These are phyloP conservation scores for Drosophila mayri DNA, from an alignment of 1,140 invertebrate genomes.

Conservation along the genomic window DNA sequence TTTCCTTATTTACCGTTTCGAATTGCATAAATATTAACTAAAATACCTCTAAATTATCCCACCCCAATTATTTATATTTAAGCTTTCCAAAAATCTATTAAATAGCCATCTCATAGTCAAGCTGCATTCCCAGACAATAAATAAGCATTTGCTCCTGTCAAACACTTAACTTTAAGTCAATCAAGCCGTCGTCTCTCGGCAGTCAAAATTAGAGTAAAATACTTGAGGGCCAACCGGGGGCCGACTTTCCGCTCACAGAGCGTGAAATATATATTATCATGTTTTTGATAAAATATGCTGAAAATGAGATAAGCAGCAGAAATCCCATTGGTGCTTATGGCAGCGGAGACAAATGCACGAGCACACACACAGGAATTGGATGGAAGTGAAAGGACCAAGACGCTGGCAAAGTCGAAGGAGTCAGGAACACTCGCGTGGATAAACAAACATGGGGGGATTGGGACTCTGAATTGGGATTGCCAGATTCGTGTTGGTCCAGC, in stretches of 20 bases:
- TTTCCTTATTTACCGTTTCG: no score
- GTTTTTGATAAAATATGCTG: constrained; percentile 80
- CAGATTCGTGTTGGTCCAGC: constrained; percentile 47
- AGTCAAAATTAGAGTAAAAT: constrained; percentile 60
- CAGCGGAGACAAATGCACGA: constrained; percentile 51
- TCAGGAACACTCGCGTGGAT: constrained; percentile 40
- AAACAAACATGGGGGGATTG: constrained; percentile 54
- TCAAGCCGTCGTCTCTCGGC: constrained; percentile 46
- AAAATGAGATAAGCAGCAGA: constrained; percentile 79
- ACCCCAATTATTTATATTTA: not conserved
- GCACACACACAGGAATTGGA: constrained; percentile 39
- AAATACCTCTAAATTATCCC: not conserved
- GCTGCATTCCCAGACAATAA: not conserved
- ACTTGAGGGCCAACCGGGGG: constrained; percentile 42
- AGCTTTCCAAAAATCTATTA: not conserved
- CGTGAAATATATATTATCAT: constrained; percentile 57
- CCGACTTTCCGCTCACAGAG: constrained; percentile 31
- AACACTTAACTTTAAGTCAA: constrained; percentile 59
- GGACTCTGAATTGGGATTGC: constrained; percentile 32
- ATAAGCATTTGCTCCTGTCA: constrained; percentile 22
- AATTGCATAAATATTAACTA: not conserved
- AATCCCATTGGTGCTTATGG: constrained; percentile 72
- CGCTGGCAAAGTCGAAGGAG: not conserved
- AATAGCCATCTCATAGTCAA: not conserved
- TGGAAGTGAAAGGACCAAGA: constrained; percentile 2